These are phyloP conservation scores for Cliona cf. orientalis DNA, from an alignment of 37 sponge, comb jelly and placozoan genomes.

Conservation along the genomic window DNA sequence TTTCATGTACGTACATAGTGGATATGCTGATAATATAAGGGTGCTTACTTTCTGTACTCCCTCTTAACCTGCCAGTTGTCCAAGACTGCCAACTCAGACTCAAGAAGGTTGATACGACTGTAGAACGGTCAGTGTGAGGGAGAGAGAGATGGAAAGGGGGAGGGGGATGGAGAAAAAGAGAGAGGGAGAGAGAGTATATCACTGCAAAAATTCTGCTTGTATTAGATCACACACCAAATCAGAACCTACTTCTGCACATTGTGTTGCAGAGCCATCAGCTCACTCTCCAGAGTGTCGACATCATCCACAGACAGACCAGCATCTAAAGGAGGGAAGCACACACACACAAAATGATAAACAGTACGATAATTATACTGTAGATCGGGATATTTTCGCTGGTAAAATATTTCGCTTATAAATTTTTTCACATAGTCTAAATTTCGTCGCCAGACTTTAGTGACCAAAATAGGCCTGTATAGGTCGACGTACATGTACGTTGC, in stretches of 20 bases:
- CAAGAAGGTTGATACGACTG: constrained; percentile 67
- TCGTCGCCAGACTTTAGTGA: not conserved
- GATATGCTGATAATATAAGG: not conserved
- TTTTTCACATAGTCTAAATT: too few relatives aligned
- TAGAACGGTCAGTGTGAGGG: not conserved
- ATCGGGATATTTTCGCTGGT: too few relatives aligned
- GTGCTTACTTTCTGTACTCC: constrained; percentile 56
- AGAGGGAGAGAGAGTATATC: not conserved
- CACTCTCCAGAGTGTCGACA: constrained; percentile 33
- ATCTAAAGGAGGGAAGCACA: not conserved
- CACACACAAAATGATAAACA: not conserved
- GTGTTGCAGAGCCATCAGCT: constrained; percentile 43
- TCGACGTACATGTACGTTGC: not conserved
- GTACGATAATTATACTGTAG: too few relatives aligned
- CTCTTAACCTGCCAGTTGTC: constrained; percentile 72
- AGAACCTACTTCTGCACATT: constrained; percentile 36
- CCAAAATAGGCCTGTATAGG: not conserved
- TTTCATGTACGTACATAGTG: not conserved
- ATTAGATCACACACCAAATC: not conserved
- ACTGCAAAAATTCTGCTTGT: not conserved
- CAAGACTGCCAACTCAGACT: constrained; percentile 61
- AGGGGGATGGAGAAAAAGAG: not conserved
- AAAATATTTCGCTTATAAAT: too few relatives aligned
- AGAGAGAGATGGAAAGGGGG: not conserved
- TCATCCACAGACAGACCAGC: constrained; percentile 22